Conservation (phyloP, 2,797 vertebrate genomes). For the Tarsius wallacei region DNA sequence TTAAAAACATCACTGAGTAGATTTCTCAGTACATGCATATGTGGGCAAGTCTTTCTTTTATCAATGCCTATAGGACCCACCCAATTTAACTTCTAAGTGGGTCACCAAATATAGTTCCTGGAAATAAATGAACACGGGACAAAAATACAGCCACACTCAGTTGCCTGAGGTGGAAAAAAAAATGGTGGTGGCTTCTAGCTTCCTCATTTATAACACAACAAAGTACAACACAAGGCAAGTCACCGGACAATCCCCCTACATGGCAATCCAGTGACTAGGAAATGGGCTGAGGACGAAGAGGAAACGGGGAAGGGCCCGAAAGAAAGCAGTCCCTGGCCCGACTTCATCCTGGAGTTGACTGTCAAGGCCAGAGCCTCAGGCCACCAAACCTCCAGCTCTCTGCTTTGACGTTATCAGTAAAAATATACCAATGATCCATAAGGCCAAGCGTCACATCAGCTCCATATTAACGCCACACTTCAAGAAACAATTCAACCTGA, state of each 20-base stretch:
- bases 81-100: constrained; percentile 67
- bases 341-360: background rate
- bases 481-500: background rate
- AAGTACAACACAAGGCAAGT: too few relatives aligned
- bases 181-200: constrained; percentile 54
- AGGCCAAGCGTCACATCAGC: background rate
- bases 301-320: background rate
- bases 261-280: background rate
- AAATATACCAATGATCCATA: background rate
- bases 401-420: background rate
- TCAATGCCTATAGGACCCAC: constrained; percentile 1
- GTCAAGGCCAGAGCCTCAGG: background rate
- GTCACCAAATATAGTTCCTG: constrained; percentile 71
- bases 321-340: background rate
- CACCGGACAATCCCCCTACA: too few relatives aligned
- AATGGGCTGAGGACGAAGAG: background rate
- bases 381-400: background rate
- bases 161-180: constrained; percentile 71
- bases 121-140: constrained; percentile 74
- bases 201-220: constrained; percentile 55
- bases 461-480: background rate
- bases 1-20: constrained; percentile 7
- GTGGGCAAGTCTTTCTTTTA: constrained; percentile 48
- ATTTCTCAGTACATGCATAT: background rate
- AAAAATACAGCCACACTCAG: constrained; percentile 76